Base-by-base conservation (phyloP, 2,113 vertebrate genomes). In the Engystomops pustulosus region DNA sequence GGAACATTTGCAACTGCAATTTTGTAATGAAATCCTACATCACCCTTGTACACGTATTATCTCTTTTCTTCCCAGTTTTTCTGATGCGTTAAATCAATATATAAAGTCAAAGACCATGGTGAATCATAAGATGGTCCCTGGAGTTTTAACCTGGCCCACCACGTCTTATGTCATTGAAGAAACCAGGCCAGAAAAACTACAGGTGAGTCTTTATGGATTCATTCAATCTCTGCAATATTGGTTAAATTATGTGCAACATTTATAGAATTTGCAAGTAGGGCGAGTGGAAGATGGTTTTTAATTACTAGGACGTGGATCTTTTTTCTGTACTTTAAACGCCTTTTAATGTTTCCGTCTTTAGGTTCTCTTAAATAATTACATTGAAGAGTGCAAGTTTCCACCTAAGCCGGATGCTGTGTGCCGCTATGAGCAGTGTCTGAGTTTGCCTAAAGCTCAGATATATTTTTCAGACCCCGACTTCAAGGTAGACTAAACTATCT, bases 391-490 rank as follows among this genome's bases (percentile, higher is more conserved):
- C 88, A 95, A 38, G 87, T 99, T 98, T 87, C 96, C 96, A 36
- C 97, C 97, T 32, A 80, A 88, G 32, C 95, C 98, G 0, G 95
- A 98, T 86, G 97, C 95, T 1, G 3, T 96, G 23, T 99, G 98
- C 88, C 93, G 93, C 0, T 94, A 94, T 3, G 92, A 92, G 34
- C 93, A 94, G 18, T 96, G 95, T 82, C 87, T 84, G 20, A 89
- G 91, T 6, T 86, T 91, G 82, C 89, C 91, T 41, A 98, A 98
- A 90, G 81, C 92, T 47, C 92, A 97, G 82, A 97, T 99, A 72
- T 99, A 93, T 89, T 93, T 98, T 84, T 96, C 94, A 3, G 98
- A 99, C 60, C 97, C 97, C 2, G 96, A 97, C 87, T 99, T 98
- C 79, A 99, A 98, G 95, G 98, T 99, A 92, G 88, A 4, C n/a